Base-by-base conservation (phyloP, 1,140 invertebrate species). In the Microplitis demolitor region DNA sequence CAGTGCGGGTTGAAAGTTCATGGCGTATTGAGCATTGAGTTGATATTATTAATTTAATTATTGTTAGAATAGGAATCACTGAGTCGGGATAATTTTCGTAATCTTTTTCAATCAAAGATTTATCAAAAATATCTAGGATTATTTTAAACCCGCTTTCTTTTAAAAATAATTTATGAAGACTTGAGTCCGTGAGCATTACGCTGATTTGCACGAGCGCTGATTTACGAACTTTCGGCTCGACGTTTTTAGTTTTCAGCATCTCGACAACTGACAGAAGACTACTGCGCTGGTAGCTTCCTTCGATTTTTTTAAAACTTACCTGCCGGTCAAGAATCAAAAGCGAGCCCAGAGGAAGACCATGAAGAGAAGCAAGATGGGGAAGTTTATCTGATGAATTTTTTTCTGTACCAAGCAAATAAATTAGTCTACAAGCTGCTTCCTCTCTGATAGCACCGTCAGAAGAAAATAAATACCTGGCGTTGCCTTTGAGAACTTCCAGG, bases 51-150 rank as follows among this genome's bases (percentile, higher is more conserved):
- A 88, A 87, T 83, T 91, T 91, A 51, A 92, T 76, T 71, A 91
- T 87, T 4, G 87, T 87, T 45, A 92, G 80, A 76, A 90, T 89
- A 53, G 91, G 89, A 61, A 92, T 87, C 2, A 90, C 89, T 61
- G 90, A 91, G 79, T 92, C 91, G 2, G 91, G 90, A 83, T 91
- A 92, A 77, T 90, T 88, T 3, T 87, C 78, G 76, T 87, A 91
- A 78, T 92, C 89, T 34, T 88, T 87, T 63, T 91, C 89, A 72
- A 87, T 84, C 73, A 71, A 14, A 33, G 83, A 78, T 73, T 80
- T 82, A 1, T 83, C 73, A 56, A 88, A 82, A 50, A 86, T 82
- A 11, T 84, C 70, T 14, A 87, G 75, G 16, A 87, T 79, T 14
- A 83, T 61, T 13, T 74, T 4, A 75, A 77, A 86, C n/a, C 90